These are phyloP conservation scores for Drosophila diplacantha DNA, from an alignment of 2,888 invertebrate species.

Conservation along the genomic window DNA sequence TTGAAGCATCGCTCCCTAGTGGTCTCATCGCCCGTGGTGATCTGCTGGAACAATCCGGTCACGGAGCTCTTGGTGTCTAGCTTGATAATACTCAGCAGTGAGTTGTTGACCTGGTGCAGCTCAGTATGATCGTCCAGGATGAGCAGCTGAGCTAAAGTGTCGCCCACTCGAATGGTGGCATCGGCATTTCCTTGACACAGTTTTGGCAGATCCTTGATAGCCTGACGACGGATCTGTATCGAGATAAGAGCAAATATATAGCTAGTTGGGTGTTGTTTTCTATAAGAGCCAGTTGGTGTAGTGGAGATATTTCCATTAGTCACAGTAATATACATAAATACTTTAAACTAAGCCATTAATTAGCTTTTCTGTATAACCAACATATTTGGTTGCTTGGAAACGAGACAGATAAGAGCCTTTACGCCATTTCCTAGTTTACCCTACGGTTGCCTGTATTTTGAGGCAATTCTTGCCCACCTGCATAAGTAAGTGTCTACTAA, in stretches of 20 bases:
- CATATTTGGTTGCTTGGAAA: background rate
- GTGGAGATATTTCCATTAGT: background rate
- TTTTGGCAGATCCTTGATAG: constrained; percentile 92
- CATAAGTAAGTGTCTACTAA: background rate
- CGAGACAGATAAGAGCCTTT: background rate
- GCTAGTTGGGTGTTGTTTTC: background rate
- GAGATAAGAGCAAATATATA: background rate
- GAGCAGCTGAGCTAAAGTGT: constrained; percentile 93
- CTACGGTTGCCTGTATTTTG: background rate
- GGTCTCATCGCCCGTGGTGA: constrained; percentile 84
- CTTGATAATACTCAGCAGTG: constrained; percentile 82
- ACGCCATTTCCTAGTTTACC: background rate
- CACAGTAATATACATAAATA: background rate
- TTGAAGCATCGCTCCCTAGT: constrained; percentile 92
- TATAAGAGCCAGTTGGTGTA: background rate
- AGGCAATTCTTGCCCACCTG: background rate
- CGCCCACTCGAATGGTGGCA: constrained; percentile 91
- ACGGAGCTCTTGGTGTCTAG: constrained; percentile 80
- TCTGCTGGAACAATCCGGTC: constrained; percentile 84
- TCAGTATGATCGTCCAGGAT: constrained; percentile 92
- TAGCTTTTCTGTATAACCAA: background rate
- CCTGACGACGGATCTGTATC: constrained; percentile 92
- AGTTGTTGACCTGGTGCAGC: constrained; percentile 89
- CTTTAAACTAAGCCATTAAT: background rate
- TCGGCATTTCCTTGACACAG: constrained; percentile 92